phyloP scores from a whole-genome alignment of 2,888 invertebrate genomes.

The Pyralis farinalis region DNA sequence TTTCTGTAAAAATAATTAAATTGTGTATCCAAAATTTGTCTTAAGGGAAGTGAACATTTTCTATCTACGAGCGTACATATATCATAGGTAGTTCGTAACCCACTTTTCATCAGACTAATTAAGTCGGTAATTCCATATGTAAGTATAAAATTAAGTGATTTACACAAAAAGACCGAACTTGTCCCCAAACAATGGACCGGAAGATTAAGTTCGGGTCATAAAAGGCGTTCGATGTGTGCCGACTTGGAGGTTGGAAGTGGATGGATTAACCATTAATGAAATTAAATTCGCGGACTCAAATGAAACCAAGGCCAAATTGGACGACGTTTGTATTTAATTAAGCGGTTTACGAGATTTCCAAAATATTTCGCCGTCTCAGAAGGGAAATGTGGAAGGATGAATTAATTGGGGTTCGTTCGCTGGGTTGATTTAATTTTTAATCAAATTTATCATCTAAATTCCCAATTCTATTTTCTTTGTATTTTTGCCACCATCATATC shows the following conservation, averaged over 20 bases:
- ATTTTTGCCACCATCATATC: too few relatives aligned
- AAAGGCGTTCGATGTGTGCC: slow-evolving; percentile 6
- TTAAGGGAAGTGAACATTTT: too few relatives aligned
- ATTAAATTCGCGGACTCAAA: slow-evolving; percentile 4
- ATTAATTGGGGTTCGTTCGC: too few relatives aligned
- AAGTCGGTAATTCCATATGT: too few relatives aligned
- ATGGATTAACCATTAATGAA: slow-evolving; percentile 7
- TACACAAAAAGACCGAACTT: neutral
- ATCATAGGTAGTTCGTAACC: too few relatives aligned
- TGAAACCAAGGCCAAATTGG: neutral
- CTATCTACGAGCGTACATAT: too few relatives aligned
- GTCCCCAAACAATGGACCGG: neutral
- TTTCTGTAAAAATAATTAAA: too few relatives aligned
- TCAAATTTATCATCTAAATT: too few relatives aligned
- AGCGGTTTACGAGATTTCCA: slow-evolving; percentile 2
- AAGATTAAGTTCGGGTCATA: slow-evolving; percentile 1
- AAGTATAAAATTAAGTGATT: neutral
- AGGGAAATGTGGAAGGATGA: neutral
- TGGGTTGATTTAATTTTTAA: too few relatives aligned
- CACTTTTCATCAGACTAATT: too few relatives aligned
- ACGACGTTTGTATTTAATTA: slow-evolving; percentile 1
- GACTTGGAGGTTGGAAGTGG: slow-evolving; percentile 5
- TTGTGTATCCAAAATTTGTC: too few relatives aligned
- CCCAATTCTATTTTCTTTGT: too few relatives aligned
- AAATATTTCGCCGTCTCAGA: neutral